Evolutionary conservation across 2,888 invertebrate genomes (phyloP), one percentile per base, ranked within the genome.

Genomic region (Dendrolimus pini): DNA sequence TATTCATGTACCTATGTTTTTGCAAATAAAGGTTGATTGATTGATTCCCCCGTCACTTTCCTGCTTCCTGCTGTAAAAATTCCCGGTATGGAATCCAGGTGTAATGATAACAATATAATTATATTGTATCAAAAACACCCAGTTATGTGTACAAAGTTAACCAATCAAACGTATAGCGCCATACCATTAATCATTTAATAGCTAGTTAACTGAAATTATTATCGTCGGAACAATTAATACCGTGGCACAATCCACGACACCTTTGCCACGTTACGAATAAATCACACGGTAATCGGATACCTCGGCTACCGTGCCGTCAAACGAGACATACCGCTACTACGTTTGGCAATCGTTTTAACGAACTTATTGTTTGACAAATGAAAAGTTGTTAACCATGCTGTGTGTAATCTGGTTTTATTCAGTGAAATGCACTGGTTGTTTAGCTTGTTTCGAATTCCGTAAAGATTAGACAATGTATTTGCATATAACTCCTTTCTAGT

Each of bases 151-250:
- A 30, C 30, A 30, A 3, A 30, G 30, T 30, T 30, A 30, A 30
- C 30, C 30, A 30, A 30, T 30, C 30, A 30, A 30, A 30, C 6
- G 30, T 30, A 6, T 30, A 30, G 30, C 30, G 30, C 30, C 6
- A 30, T 30, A 30, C 30, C 30, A 30, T 30, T 30, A 30, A 6
- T 30, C 47, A 47, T 47, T 63, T 53, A 61, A 56, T 60, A 60
- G 56, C 56, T 67, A 61, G 67, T 69, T 75, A 71, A 73, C 70
- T 70, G 68, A 72, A 74, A 74, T 78, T 75, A 78, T 79, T 78
- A 77, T 73, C 75, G 64, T 60, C 62, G 63, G 57, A 63, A 78
- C 78, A 78, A 82, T 85, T 83, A 84, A 82, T 82, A 74, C 71
- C 61, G 62, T 62, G 65, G 69, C 68, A 71, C 69, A 65, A 65